phyloP scores from a whole-genome alignment of 2,888 invertebrate genomes.

The Epiblema foenella region DNA sequence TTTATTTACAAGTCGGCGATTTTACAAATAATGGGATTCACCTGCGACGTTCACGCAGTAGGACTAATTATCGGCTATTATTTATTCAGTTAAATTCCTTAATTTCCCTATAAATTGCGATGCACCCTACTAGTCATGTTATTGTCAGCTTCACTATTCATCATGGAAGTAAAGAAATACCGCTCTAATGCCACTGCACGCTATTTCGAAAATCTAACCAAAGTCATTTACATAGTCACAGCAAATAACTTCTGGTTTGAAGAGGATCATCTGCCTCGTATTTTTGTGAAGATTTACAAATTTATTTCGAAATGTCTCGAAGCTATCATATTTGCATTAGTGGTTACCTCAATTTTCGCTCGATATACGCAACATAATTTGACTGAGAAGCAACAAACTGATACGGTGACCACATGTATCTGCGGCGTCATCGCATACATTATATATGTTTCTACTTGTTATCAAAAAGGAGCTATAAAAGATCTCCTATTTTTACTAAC shows the following conservation, averaged over 20 bases:
- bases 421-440: background rate
- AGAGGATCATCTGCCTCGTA: background rate
- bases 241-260: conserved; percentile 19
- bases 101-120: background rate
- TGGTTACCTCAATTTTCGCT: conserved; percentile 15
- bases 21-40: conserved; percentile 9
- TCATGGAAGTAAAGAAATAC: background rate
- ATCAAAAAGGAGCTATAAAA: conserved; percentile 16
- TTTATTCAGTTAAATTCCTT: background rate
- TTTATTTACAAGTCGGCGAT: background rate
- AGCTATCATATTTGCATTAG: conserved; percentile 7
- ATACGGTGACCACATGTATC: conserved; percentile 3
- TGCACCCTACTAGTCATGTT: background rate
- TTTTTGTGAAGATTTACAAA: conserved; percentile 7
- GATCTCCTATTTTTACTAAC: conserved; percentile 21
- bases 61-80: background rate
- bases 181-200: background rate
- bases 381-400: conserved; percentile 27
- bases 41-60: background rate
- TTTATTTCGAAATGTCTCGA: conserved; percentile 1
- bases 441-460: background rate
- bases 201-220: conserved; percentile 6
- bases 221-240: conserved; percentile 11
- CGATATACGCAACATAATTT: conserved; percentile 32
- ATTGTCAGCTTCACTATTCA: background rate